Base-by-base conservation (phyloP, 2,797 vertebrate species). In the Prionace glauca region DNA sequence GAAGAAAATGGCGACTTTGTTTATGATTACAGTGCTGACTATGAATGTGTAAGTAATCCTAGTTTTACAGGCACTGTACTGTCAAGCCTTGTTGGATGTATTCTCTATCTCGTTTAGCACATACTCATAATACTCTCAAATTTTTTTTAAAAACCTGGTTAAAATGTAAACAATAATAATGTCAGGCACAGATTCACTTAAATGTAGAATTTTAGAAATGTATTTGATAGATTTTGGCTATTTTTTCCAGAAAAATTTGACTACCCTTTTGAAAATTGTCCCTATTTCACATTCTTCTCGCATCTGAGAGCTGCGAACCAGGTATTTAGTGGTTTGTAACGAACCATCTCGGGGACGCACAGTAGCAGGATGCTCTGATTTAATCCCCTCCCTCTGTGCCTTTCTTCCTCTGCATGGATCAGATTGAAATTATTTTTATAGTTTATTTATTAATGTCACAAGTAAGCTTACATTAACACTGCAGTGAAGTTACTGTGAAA, bases 1-100 rank as follows among this genome's bases (percentile, higher is more conserved):
- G 97, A 97, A 95, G 96, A 96, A 10, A 96, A 87, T 91, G 95
- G 95, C 86, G 96, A 93, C 96, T 71, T 97, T 10, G 94, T 97
- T 96, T 97, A 97, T 96, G 97, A 97, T 11, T 97, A 96, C 96
- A 96, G 96, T 69, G 96, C 96, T 95, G 97, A 97, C 93, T 97
- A 96, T 96, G 97, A 97, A 96, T 97, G 96, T 95, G 97, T 97
- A 96, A 96, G 96, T 97, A 96, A 95, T 74, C 45, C 26, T 69
- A 77, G 32, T 56, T 56, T 56, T 56, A 95, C 36, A 50, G 71
- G 29, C 41, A 32, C 29, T 77, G 56, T 91, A 11, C 1, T 91
- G 88, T n/a, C 62, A 65, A 9, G 65, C 29, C 26, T 62, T 90
- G 24, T 90, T 84, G n/a, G 32, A 65, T 65, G 26, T 90, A 32